Percentiles rank a stretch among this genome's conserved stretches.
Evolutionary conservation across 2,113 vertebrate species (phyloP).

Genomic region (Bostrychus sinensis): DNA sequence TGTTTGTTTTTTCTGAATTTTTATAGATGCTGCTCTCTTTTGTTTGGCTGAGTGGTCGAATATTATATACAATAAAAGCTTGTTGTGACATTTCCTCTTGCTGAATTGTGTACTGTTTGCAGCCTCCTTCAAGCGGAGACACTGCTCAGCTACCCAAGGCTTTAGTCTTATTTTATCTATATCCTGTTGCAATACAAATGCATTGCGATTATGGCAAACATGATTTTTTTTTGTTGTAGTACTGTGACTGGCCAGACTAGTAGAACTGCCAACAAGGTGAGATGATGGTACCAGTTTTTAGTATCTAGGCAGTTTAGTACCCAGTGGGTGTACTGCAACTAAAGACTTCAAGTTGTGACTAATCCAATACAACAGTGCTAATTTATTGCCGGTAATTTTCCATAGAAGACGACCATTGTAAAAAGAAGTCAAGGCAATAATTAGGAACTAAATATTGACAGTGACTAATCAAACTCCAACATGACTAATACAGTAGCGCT

Average conservation of each 20-base stretch:
- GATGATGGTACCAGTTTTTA: not conserved
- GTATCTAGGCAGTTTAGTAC: slow-evolving; percentile 4
- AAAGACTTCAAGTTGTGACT: slow-evolving; percentile 2
- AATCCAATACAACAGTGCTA: slow-evolving; percentile 4
- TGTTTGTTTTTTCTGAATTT: too few species aligned
- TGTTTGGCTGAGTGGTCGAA: too few species aligned
- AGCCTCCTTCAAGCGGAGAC: too few species aligned
- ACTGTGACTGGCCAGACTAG: not conserved
- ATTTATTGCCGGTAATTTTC: slow-evolving; percentile 9
- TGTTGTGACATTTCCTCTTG: too few species aligned
- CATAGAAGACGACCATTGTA: slow-evolving; percentile 4
- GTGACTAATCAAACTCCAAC: slow-evolving; percentile 11
- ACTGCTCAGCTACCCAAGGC: too few species aligned
- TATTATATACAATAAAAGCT: too few species aligned
- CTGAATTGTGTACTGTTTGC: too few species aligned
- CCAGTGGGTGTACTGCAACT: not conserved
- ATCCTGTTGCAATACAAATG: too few species aligned
- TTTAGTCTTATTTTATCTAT: too few species aligned
- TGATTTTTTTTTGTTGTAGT: too few species aligned
- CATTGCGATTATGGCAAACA: too few species aligned
- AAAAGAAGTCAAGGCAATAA: slow-evolving; percentile 4
- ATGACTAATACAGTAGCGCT: slow-evolving; percentile 4
- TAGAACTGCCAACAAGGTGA: not conserved
- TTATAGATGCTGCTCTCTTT: too few species aligned
- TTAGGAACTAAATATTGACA: slow-evolving; percentile 13